phyloP scores from a whole-genome alignment of 1,140 invertebrate genomes.

The Brachionus angularis region DNA sequence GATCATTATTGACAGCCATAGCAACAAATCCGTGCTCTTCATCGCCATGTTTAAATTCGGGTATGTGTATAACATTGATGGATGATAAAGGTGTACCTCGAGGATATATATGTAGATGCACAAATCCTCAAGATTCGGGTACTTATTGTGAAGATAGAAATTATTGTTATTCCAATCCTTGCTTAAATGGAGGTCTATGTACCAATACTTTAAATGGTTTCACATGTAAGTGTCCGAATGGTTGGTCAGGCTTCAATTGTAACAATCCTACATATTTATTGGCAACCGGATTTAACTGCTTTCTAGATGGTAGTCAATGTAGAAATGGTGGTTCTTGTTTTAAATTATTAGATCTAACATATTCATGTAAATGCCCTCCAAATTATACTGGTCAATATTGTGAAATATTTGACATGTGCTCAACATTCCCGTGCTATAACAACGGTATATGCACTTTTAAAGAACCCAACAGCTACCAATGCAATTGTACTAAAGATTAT shows the following conservation, averaged over 20 bases:
- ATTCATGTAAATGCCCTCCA: slow-evolving; percentile 35
- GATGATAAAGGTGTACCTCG: slow-evolving; percentile 28
- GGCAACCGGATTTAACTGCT: background rate
- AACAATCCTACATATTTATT: background rate
- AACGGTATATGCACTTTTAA: slow-evolving; percentile 47
- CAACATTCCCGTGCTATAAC: slow-evolving; percentile 48
- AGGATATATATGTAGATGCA: slow-evolving; percentile 37
- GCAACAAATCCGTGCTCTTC: slow-evolving; percentile 25
- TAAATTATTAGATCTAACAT: slow-evolving; percentile 1
- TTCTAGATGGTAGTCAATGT: slow-evolving; percentile 8
- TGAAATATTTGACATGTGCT: slow-evolving; percentile 45
- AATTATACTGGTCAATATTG: slow-evolving; percentile 39
- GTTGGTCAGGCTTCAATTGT: slow-evolving; percentile 74
- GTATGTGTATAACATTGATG: slow-evolving; percentile 42
- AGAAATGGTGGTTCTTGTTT: slow-evolving; percentile 37
- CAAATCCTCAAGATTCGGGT: slow-evolving; percentile 36
- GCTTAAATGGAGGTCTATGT: slow-evolving; percentile 28
- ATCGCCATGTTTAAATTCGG: slow-evolving; percentile 36
- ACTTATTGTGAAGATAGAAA: slow-evolving; percentile 42
- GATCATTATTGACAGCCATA: background rate
- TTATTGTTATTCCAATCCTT: slow-evolving; percentile 34
- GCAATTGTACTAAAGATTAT: slow-evolving; percentile 71
- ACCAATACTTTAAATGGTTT: slow-evolving; percentile 15
- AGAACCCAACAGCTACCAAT: background rate
- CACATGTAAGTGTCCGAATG: slow-evolving; percentile 79